Base-by-base conservation (phyloP, 2,797 vertebrate genomes). In the Jordanella pulchra region DNA sequence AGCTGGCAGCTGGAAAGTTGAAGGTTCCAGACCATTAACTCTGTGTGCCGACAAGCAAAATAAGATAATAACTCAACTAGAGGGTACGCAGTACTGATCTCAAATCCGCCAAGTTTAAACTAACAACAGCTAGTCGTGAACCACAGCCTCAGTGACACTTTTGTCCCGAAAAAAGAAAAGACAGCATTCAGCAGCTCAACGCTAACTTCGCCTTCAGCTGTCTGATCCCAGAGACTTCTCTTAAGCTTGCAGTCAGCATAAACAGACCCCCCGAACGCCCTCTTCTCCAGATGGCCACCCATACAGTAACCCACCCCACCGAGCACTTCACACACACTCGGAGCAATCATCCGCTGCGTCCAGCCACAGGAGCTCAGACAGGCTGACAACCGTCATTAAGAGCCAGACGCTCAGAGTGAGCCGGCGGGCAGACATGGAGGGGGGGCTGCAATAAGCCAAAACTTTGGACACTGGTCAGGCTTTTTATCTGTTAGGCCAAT, bases 351-450 rank as follows among this genome's bases (percentile, higher is more conserved):
- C 54, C 72, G 54, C 77, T 30, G 47, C 42, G 72, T 78, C 74
- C 88, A 77, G 86, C 74, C 85, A 65, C 77, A 84, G 76, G 75
- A 80, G 89, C 89, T 91, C 89, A 93, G 89, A 91, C 91, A 83
- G 81, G 72, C 71, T 79, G 79, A 85, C 88, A 89, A 90, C 90
- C 83, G 88, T 81, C 83, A 86, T 87, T 86, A 90, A 84, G 82
- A 84, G 67, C 79, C 83, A 89, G 86, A 89, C 80, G 50, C 65
- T 73, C n/a, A 7, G 65, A 79, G 81, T 76, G 78, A 78, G 35
- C 23, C 13, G 44, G 69, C 6, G 51, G 7, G 42, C 65, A 65
- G 72, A 47, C 54, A 2, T 64, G 0, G 0, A 5, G 27, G 80
- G 17, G 73, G 67, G 58, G 30, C 14, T 68, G 28, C 47, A 61